Evolutionary conservation across 2,797 vertebrate species (phyloP).

Genomic region (Spondyliosoma cantharus): DNA sequence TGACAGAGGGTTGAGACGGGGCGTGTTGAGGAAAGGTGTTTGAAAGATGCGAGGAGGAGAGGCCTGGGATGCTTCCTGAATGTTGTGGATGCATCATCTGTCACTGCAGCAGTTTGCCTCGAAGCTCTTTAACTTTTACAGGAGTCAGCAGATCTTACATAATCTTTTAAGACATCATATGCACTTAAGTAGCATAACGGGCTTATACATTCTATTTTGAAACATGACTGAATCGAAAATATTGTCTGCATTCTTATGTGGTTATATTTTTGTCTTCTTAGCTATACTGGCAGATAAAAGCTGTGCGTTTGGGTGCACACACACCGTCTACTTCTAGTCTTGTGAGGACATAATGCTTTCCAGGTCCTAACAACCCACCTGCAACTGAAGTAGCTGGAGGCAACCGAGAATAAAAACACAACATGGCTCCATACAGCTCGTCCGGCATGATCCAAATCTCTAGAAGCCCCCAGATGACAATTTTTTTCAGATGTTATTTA

Average conservation of each 20-base stretch:
- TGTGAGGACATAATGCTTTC: background rate
- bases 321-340: background rate
- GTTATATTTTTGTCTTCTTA: no score
- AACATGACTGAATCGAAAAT: background rate
- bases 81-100: background rate
- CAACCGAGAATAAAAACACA: no score
- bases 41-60: background rate
- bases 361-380: background rate
- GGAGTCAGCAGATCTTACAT: background rate
- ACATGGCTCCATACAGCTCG: no score
- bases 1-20: background rate
- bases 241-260: no score
- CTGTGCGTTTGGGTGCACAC: no score
- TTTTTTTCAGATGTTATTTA: no score
- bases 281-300: no score
- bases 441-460: no score
- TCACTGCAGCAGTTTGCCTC: slow-evolving; percentile 32
- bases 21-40: background rate
- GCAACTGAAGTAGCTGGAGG: no score
- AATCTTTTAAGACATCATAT: background rate
- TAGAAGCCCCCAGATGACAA: no score
- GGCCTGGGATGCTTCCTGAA: background rate
- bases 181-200: background rate
- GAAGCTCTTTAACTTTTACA: background rate
- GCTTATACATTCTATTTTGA: background rate